Percentiles rank a stretch among this genome's conserved stretches.
Evolutionary conservation across 2,888 invertebrate species (phyloP).

Genomic region (Macrophya alboannulata): DNA sequence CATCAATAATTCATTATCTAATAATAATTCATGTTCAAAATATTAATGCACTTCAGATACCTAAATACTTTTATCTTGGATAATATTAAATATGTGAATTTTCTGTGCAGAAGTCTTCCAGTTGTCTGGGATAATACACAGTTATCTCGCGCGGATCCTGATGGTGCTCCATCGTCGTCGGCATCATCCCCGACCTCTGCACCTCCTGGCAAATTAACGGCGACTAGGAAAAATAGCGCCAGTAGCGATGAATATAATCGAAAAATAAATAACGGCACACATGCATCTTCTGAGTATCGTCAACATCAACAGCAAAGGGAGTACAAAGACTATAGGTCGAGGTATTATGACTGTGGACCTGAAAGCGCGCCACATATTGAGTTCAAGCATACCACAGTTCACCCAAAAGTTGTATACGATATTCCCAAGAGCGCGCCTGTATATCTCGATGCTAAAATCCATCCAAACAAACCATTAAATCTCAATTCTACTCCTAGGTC

Average conservation of each 20-base stretch:
- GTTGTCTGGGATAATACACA: slow-evolving; percentile 76
- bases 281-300: slow-evolving; percentile 67
- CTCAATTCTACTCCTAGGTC: slow-evolving; percentile 76
- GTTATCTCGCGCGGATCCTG: slow-evolving; percentile 86
- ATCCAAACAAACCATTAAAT: slow-evolving; percentile 67
- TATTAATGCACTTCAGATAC: neutral
- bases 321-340: slow-evolving; percentile 81
- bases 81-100: slow-evolving; percentile 21
- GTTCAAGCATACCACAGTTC: slow-evolving; percentile 80
- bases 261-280: slow-evolving; percentile 64
- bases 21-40: neutral
- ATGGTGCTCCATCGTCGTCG: slow-evolving; percentile 86
- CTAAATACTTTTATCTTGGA: neutral
- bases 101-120: slow-evolving; percentile 67
- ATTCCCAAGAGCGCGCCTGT: slow-evolving; percentile 81
- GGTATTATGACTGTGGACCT: slow-evolving; percentile 73
- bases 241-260: slow-evolving; percentile 71
- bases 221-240: slow-evolving; percentile 68
- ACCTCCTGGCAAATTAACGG: slow-evolving; percentile 67
- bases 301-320: slow-evolving; percentile 82
- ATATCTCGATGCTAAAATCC: slow-evolving; percentile 71
- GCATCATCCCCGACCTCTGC: slow-evolving; percentile 82
- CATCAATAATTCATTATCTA: slow-evolving; percentile 2
- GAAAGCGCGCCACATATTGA: slow-evolving; percentile 70
- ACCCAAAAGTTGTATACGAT: slow-evolving; percentile 83